Evolutionary conservation across 2,888 invertebrate species (phyloP), one percentile per base, ranked within the genome.

Genomic region (Rapana venosa): DNA sequence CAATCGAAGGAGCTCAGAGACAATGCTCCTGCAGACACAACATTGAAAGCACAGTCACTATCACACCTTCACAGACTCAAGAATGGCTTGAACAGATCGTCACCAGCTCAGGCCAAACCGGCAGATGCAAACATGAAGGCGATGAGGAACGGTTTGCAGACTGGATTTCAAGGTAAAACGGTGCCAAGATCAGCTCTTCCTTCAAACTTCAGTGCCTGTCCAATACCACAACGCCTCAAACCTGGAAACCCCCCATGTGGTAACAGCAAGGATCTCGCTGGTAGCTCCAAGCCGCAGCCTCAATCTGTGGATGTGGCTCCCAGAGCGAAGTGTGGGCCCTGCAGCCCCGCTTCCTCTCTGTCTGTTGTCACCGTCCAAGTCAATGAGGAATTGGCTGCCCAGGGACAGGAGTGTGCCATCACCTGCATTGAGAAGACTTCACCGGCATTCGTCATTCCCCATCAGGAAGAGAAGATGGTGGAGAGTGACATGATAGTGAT

Each of bases 391-490:
- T 2, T 1, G 22, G 8, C 4, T n/a, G 58, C 30, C 13, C 47
- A 20, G 89, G 84, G n/a, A n/a, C 26, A 11, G 32, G 66, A 26
- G 15, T 89, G 89, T 74, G 35, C 30, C 56, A 89, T 89, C 84
- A 74, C 84, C 17, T 89, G 89, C 77, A 85, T 89, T 4, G 89
- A 89, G 32, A 89, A 89, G 74, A 89, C 85, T 6, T 89, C 89
- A 8, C 89, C 89, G 1, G 47, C 84, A 32, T 85, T 85, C 70
- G 83, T 89, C n/a, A 74, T 89, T n/a, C 89, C 89, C 1, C 85
- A 89, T 58, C 89, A 47, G 20, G 89, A 89, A 30, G 85, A 85
- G 85, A 89, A 89, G 74, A 84, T 89, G 84, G 85, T 89, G n/a
- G 89, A 89, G 58, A 89, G 85, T 30, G 89, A 89, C 85, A 30